phyloP scores from a whole-genome alignment of 2,797 vertebrate genomes.

The Acridotheres tristis region DNA sequence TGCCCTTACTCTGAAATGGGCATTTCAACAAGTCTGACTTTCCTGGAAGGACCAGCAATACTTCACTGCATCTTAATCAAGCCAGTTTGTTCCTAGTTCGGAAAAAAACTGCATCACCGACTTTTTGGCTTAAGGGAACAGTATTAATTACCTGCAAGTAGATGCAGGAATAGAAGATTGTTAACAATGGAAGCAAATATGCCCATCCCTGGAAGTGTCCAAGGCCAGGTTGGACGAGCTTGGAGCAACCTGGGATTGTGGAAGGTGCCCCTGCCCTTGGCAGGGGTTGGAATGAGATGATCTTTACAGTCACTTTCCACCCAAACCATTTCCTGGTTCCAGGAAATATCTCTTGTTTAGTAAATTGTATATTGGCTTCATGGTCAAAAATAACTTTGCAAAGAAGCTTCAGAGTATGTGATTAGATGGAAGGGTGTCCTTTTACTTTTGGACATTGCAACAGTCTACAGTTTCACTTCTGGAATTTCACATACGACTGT shows the following conservation, averaged over 20 bases:
- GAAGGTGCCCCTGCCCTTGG: background rate
- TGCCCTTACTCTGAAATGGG: conserved; percentile 26
- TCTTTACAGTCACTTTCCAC: background rate
- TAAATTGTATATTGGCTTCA: background rate
- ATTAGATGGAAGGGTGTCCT: background rate
- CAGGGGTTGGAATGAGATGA: background rate
- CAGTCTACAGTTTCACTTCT: background rate
- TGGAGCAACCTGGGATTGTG: background rate
- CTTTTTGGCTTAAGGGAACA: background rate
- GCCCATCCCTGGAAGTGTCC: background rate
- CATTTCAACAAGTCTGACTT: conserved; percentile 19
- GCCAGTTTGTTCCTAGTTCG: background rate
- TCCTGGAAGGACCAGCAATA: background rate
- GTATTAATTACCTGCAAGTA: background rate
- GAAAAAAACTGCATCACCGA: background rate
- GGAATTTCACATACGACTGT: conserved; percentile 16
- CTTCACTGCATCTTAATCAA: background rate
- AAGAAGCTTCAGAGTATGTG: background rate
- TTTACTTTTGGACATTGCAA: background rate
- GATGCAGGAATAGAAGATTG: background rate
- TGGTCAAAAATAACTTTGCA: background rate
- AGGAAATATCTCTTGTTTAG: background rate
- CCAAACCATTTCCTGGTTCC: background rate
- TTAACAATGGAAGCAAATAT: background rate
- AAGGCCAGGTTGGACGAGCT: background rate